Base-by-base conservation (phyloP, 2,113 vertebrate genomes). In the Elephantulus edwardii region DNA sequence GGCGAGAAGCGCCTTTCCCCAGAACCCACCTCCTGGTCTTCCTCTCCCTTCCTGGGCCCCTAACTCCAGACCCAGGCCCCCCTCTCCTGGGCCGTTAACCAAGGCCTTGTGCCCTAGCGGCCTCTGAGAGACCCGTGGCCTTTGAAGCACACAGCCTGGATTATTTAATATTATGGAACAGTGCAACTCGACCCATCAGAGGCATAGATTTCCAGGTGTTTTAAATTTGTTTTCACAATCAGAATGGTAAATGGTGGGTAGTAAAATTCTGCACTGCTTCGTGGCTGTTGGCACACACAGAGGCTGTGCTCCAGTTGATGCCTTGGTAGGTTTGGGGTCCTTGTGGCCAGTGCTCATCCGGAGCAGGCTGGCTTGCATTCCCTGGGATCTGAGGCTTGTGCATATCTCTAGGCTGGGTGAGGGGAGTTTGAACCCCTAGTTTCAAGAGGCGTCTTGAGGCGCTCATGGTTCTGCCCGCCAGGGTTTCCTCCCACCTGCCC, bases 161-260 rank as follows among this genome's bases (percentile, higher is more conserved):
- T 95, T 95, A 95, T 95, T 96, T 96, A 95, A 96, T 96, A 88
- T 95, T 95, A 96, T 91, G 93, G 89, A 95, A 93, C 92, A 88
- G 87, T 91, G 95, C 95, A 93, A 95, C 92, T 89, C 72, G 71
- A 96, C 91, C 96, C 95, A 96, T 96, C 95, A 94, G 92, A 96
- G 96, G 95, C 96, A 94, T 95, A 95, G 95, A 96, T 95, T 89
- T 94, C 96, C 96, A 96, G 95, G 95, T 96, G 96, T 95, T 96
- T 96, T 95, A 94, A 79, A 96, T 96, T 96, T 96, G 95, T 95
- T 95, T 95, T 85, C 94, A 70, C 94, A 82, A 8, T 94, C 96
- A 94, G 93, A 95, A 93, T 91, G 91, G 95, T 94, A 92, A 95
- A 96, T 68, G 92, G 93, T 26, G 35, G 90, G 93, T 89, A 96